Evolutionary conservation across 2,797 vertebrate genomes (phyloP).

Genomic region (Sternotherus odoratus): DNA sequence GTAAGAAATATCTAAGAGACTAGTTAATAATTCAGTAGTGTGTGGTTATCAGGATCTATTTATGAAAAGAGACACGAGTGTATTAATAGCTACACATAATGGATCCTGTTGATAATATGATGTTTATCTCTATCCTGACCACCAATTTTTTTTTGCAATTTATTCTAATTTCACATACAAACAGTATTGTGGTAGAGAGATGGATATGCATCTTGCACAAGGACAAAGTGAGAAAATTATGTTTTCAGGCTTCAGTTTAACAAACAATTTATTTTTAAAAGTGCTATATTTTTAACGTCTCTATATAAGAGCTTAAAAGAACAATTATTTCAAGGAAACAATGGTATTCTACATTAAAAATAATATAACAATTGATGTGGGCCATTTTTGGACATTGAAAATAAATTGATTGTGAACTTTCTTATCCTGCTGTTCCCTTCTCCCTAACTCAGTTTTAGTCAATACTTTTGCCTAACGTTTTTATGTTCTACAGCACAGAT

Average conservation of each 20-base stretch:
- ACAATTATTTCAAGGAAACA: constrained; percentile 35
- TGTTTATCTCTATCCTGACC: constrained; percentile 61
- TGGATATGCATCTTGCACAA: constrained; percentile 31
- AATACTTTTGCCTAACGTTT: constrained; percentile 67
- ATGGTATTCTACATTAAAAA: constrained; percentile 48
- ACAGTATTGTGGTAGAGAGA: constrained; percentile 57
- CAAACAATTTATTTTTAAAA: constrained; percentile 34
- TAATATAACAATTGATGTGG: constrained; percentile 61
- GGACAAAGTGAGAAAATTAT: neutral
- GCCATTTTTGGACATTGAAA: constrained; percentile 59
- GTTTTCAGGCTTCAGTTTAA: neutral
- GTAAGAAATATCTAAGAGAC: too few relatives aligned
- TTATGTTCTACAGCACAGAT: constrained; percentile 59
- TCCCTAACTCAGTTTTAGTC: constrained; percentile 71
- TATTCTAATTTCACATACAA: constrained; percentile 29
- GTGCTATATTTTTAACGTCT: constrained; percentile 55
- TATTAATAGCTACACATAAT: constrained; percentile 68
- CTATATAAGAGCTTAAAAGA: constrained; percentile 22
- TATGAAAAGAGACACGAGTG: constrained; percentile 61
- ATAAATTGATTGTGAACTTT: constrained; percentile 70
- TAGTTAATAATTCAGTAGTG: constrained; percentile 68
- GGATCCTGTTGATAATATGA: constrained; percentile 49
- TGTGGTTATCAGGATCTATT: constrained; percentile 60
- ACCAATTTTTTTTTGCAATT: constrained; percentile 41
- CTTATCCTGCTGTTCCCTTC: constrained; percentile 65